These are phyloP conservation scores for Capromys pilorides DNA, from an alignment of 2,797 vertebrate genomes.

Conservation along the genomic window DNA sequence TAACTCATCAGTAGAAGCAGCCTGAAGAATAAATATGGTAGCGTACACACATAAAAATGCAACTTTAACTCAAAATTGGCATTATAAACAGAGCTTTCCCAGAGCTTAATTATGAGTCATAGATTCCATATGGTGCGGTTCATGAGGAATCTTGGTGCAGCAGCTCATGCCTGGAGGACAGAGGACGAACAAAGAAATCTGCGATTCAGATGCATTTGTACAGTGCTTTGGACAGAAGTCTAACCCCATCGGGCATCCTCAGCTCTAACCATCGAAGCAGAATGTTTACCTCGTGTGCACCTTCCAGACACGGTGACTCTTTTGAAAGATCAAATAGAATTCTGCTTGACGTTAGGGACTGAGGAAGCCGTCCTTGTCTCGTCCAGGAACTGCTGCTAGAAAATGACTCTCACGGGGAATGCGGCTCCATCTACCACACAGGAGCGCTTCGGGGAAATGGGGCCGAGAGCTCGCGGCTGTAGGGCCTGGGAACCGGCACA, in stretches of 20 bases:
- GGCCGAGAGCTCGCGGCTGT: neutral
- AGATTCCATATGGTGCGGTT: neutral
- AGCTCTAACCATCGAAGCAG: neutral
- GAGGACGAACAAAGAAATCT: neutral
- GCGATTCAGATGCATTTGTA: neutral
- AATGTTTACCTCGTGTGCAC: neutral
- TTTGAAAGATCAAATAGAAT: neutral
- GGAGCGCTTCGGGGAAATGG: neutral
- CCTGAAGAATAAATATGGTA: neutral
- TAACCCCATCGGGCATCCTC: neutral
- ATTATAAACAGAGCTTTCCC: neutral
- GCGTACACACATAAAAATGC: neutral
- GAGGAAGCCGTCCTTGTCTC: neutral
- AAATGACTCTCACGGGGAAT: neutral
- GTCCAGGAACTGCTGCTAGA: neutral
- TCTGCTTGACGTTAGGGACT: neutral
- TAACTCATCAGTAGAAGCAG: neutral
- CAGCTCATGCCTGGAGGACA: neutral
- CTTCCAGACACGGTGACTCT: neutral
- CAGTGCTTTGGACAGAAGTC: neutral
- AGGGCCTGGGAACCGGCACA: neutral
- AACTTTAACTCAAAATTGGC: neutral
- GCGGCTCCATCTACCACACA: neutral
- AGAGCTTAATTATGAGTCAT: neutral
- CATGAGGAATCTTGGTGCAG: neutral